Percentiles rank a stretch among this genome's conserved stretches.
Conservation (phyloP, 2,888 invertebrate genomes). For the Zygothrica quintamaculata region DNA sequence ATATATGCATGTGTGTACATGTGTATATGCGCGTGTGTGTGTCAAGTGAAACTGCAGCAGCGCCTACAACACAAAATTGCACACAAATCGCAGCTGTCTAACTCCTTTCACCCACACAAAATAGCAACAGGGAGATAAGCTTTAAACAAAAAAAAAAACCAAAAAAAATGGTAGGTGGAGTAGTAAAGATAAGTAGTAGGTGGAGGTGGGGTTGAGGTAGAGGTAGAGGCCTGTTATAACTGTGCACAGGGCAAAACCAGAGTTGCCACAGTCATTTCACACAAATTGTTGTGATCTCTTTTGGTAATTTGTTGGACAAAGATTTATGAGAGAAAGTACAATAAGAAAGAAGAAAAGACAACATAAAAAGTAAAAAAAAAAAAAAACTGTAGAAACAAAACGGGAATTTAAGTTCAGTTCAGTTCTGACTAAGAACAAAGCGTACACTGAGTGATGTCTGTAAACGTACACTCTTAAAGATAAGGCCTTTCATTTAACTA, state of each 20-base stretch:
- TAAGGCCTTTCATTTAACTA: slow-evolving; percentile 10
- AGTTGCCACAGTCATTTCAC: slow-evolving; percentile 39
- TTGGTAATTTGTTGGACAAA: slow-evolving; percentile 53
- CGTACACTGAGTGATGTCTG: slow-evolving; percentile 5
- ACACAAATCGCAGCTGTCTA: slow-evolving; percentile 54
- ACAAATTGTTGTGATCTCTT: slow-evolving; percentile 46
- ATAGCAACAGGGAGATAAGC: slow-evolving; percentile 2
- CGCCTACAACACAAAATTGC: slow-evolving; percentile 7
- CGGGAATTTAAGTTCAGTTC: slow-evolving; percentile 19
- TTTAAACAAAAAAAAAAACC: too few species aligned
- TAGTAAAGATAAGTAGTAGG: too few species aligned
- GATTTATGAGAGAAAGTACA: slow-evolving; percentile 75
- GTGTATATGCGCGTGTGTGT: slow-evolving; percentile 16
- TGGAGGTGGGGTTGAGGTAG: too few species aligned
- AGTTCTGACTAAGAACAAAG: slow-evolving; percentile 11
- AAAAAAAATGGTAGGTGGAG: neutral
- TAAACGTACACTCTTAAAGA: neutral
- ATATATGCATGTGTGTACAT: slow-evolving; percentile 1
- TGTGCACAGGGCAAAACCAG: slow-evolving; percentile 24
- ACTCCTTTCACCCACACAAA: slow-evolving; percentile 78
- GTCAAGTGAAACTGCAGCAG: slow-evolving; percentile 57
- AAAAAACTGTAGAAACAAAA: slow-evolving; percentile 20
- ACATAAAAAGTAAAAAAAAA: slow-evolving; percentile 2
- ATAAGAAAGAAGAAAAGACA: slow-evolving; percentile 6
- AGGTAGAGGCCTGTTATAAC: neutral